Evolutionary conservation across 2,888 invertebrate species (phyloP).

Genomic region (Hirtodrosophila alboralis): DNA sequence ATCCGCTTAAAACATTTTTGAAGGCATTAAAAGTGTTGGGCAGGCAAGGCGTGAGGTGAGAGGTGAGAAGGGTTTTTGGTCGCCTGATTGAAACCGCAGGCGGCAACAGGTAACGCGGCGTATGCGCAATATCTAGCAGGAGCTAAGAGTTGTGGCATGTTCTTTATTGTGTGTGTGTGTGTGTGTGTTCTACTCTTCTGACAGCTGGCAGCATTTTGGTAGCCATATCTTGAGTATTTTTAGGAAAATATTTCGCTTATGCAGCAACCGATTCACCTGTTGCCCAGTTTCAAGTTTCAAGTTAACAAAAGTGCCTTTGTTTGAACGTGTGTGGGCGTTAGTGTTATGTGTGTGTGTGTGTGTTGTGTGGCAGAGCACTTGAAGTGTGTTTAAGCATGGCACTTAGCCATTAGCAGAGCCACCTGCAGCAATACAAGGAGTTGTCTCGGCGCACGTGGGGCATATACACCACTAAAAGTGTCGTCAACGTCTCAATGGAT

Average conservation of each 20-base stretch:
- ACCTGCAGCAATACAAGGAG: slow-evolving; percentile 29
- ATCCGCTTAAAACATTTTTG: slow-evolving; percentile 66
- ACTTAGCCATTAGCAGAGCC: slow-evolving; percentile 69
- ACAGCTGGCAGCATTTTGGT: slow-evolving; percentile 40
- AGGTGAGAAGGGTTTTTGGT: slow-evolving; percentile 8
- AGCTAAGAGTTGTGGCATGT: slow-evolving; percentile 1
- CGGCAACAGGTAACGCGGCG: slow-evolving; percentile 62
- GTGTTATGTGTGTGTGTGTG: slow-evolving; percentile 41
- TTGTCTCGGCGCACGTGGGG: slow-evolving; percentile 15
- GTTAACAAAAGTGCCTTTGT: slow-evolving; percentile 15
- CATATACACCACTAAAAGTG: slow-evolving; percentile 63
- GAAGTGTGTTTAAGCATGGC: slow-evolving; percentile 73
- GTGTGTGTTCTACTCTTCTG: slow-evolving; percentile 27
- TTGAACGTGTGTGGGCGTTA: not conserved
- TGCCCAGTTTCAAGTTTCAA: slow-evolving; percentile 27
- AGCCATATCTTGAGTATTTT: not conserved
- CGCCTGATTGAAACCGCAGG: slow-evolving; percentile 44
- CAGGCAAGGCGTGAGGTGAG: not conserved
- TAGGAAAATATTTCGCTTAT: slow-evolving; percentile 58
- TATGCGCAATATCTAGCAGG: slow-evolving; percentile 41
- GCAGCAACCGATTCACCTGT: slow-evolving; percentile 51
- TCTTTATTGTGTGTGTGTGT: slow-evolving; percentile 4
- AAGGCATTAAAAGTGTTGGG: slow-evolving; percentile 30
- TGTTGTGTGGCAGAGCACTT: slow-evolving; percentile 51
- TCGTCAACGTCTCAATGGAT: slow-evolving; percentile 68